Percentiles rank a stretch among this genome's conserved stretches.
Evolutionary conservation across 1,140 invertebrate genomes (phyloP).

Genomic region (Drosophila miranda): DNA sequence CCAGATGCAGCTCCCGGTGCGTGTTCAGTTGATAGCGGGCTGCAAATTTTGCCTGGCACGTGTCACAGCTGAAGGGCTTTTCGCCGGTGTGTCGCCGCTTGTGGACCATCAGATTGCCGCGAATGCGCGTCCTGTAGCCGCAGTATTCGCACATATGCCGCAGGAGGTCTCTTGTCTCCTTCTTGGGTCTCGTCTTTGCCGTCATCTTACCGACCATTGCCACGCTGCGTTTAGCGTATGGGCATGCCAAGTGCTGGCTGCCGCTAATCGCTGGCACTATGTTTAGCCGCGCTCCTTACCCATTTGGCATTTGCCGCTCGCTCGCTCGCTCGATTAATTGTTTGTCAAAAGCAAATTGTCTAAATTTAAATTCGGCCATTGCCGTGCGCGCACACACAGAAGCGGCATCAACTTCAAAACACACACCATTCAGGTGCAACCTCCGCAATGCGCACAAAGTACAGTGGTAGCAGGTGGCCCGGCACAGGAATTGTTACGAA

Average conservation of each 20-base stretch:
- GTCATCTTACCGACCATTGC: conserved; percentile 36
- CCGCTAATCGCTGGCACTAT: conserved; percentile 66
- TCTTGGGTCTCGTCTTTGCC: not conserved
- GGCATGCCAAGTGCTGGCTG: conserved; percentile 51
- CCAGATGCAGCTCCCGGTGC: conserved; percentile 48
- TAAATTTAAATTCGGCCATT: conserved; percentile 58
- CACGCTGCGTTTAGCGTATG: conserved; percentile 6
- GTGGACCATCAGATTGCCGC: conserved; percentile 83
- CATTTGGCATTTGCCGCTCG: conserved; percentile 34
- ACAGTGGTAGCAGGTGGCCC: no score
- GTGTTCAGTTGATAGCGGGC: conserved; percentile 82
- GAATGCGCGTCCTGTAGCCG: conserved; percentile 56
- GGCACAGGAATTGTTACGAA: no score
- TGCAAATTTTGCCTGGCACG: conserved; percentile 87
- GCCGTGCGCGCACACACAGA: not conserved
- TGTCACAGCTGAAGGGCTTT: conserved; percentile 86
- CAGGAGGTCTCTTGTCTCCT: not conserved
- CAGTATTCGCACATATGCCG: conserved; percentile 69
- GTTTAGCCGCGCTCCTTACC: conserved; percentile 52
- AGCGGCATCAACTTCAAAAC: no score
- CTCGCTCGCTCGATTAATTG: conserved; percentile 59
- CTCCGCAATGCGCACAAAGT: no score
- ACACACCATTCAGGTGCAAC: no score
- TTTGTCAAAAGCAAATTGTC: conserved; percentile 58
- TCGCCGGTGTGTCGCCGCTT: conserved; percentile 90